Conservation (phyloP, 2,113 vertebrate genomes). For the Orycteropus afer region DNA sequence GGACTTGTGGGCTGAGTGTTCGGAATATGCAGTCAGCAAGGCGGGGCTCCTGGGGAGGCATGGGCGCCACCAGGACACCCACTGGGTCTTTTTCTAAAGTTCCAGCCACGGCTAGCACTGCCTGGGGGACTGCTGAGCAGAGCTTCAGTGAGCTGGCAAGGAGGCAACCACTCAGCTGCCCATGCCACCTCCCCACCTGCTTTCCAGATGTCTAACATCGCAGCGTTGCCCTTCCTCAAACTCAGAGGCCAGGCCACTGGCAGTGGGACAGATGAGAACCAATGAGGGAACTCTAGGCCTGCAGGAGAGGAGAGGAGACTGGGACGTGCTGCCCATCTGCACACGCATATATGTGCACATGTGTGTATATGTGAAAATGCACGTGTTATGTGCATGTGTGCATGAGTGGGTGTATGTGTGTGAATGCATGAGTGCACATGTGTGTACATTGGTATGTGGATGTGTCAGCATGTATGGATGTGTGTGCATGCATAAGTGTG, state of each 20-base stretch:
- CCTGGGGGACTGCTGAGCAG: not conserved
- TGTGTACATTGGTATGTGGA: too few species aligned
- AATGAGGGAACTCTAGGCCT: not conserved
- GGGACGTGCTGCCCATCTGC: not conserved
- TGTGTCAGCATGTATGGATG: too few species aligned
- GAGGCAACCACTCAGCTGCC: not conserved
- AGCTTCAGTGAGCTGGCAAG: not conserved
- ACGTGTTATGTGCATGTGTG: not conserved
- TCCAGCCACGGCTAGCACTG: fast-evolving
- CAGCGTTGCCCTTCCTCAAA: not conserved
- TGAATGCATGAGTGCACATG: not conserved
- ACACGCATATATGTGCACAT: fast-evolving
- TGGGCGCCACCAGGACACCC: not conserved
- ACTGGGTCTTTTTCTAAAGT: not conserved
- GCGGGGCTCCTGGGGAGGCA: not conserved
- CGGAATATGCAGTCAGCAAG: not conserved
- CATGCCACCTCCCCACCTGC: too few species aligned
- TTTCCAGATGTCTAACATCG: fast-evolving
- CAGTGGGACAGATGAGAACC: fast-evolving
- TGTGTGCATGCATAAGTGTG: not conserved
- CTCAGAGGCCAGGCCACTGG: not conserved
- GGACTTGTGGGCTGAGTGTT: not conserved
- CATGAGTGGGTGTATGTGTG: too few species aligned
- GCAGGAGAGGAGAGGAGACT: not conserved
- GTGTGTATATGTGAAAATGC: not conserved